Evolutionary conservation across 2,797 vertebrate genomes (phyloP).

Genomic region (Semotilus atromaculatus): DNA sequence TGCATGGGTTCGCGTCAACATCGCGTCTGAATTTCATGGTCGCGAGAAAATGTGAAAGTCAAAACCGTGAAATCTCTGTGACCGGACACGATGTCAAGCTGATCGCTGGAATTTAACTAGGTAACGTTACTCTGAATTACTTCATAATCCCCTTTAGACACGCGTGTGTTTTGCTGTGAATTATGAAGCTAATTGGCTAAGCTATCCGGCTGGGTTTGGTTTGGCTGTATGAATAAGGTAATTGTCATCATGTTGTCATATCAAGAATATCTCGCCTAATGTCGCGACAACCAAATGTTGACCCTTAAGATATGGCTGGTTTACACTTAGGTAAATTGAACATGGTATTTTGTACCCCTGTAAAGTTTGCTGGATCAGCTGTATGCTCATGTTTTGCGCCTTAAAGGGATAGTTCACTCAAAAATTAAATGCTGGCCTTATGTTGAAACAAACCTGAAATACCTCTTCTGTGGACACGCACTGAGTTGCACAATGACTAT

Average conservation of each 20-base stretch:
- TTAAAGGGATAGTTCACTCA: slow-evolving; percentile 11
- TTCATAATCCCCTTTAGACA: neutral
- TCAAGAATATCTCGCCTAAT: neutral
- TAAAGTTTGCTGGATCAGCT: slow-evolving; percentile 47
- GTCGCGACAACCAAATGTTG: neutral
- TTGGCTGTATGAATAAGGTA: slow-evolving; percentile 34
- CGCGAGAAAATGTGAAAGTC: slow-evolving; percentile 39
- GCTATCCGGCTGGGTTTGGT: slow-evolving; percentile 41
- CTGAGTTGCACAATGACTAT: neutral
- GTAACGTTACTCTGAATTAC: neutral
- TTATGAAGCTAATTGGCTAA: slow-evolving; percentile 45
- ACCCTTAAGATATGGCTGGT: neutral
- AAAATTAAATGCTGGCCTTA: neutral
- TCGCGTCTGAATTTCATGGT: slow-evolving; percentile 29
- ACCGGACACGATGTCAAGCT: slow-evolving; percentile 30
- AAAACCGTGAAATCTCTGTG: slow-evolving; percentile 8
- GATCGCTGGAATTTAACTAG: slow-evolving; percentile 16
- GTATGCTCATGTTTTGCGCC: slow-evolving; percentile 5
- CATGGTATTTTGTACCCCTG: neutral
- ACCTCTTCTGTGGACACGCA: neutral
- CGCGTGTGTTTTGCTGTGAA: slow-evolving; percentile 17
- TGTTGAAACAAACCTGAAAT: neutral
- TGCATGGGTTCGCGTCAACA: slow-evolving; percentile 33
- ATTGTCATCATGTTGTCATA: slow-evolving; percentile 8
- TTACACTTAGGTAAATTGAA: neutral